Evolutionary conservation across 1,140 invertebrate species (phyloP), one percentile per base, ranked within the genome.

Genomic region (Drosophila ogumai): DNA sequence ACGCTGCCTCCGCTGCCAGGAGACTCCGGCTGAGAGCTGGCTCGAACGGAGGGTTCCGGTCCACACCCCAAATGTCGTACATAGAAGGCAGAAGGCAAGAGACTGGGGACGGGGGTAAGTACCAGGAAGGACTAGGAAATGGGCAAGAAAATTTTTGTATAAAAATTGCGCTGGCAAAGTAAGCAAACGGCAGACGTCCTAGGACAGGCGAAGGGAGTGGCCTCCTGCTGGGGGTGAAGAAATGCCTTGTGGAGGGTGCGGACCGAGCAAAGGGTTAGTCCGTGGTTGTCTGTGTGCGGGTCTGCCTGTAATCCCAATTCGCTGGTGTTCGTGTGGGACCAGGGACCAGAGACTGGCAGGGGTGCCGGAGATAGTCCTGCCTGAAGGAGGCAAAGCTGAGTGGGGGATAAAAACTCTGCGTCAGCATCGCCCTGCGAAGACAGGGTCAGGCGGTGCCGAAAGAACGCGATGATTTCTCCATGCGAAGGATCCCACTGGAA

Each of bases 91-190:
- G 10, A 52, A 40, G 36, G 28, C 34, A 9, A 13, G 34, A 41
- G 54, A 15, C 50, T 5, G 49, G 43, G 69, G 43, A 12, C 15
- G 32, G 40, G 63, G 36, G 15, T 59, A 71, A 72, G 52, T 47
- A 57, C 36, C 34, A 36, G 52, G 32, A 31, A 32, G 17, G 40
- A 44, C 25, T 43, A 52, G 61, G 49, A 49, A 69, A 60, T 61
- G 66, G 60, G 71, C 71, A 81, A 85, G 52, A 79, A 90, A 79
- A 90, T 76, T 88, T 88, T 88, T 88, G 84, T 90, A 90, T 90
- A 90, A 90, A 90, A 90, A 90, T 85, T 90, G 81, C 86, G 75
- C 81, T 79, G 86, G 81, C 67, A 82, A 79, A 82, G 68, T 49
- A 73, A 82, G 71, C 64, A 80, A 78, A 84, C 61, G 81, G 55